Base-by-base conservation (phyloP, 2,797 vertebrate species). In the Microchirus variegatus region DNA sequence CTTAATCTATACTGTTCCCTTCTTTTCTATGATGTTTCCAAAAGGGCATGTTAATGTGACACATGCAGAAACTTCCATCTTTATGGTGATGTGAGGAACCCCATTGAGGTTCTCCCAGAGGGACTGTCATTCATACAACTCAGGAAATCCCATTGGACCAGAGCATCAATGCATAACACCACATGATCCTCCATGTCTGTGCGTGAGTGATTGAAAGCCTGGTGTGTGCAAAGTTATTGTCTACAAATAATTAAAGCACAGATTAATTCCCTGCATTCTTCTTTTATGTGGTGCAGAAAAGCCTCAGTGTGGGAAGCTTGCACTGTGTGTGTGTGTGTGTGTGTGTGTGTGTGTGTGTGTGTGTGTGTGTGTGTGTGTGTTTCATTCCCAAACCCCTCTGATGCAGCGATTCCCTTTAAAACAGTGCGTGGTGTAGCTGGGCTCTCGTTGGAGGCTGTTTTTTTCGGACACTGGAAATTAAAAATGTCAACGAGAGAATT, bases 381-480 rank as follows among this genome's bases (percentile, higher is more conserved):
- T 53, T 42, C 75, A 81, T 75, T 85, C 87, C 79, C 58, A 62
- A 82, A 62, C 49, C 59, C 66, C 58, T 72, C 63, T 56, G 53
- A 85, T 68, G 83, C 87, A 88, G 81, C 70, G 52, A 76, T 85
- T 90, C 88, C 90, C 89, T 91, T 91, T 91, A 90, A 90, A 87
- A 76, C 54, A 78, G 60, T 57, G 74, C 73, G 53, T 68, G 74
- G 58, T 70, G 70, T 57, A 67, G 67, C 67, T 60, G 56, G 77
- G 54, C 60, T 79, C 60, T 63, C 3, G 56, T 49, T 44, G 52
- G 59, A 62, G 49, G 60, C 46, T 73, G 15, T 55, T 57, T 51
- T 61, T 59, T 47, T 46, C 50, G 55, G 67, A 56, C 64, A 80
- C 73, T 70, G 40, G 37, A 71, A 19, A 50, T 47, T 16, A 3